phyloP scores from a whole-genome alignment of 2,113 vertebrate species.

The Phaethornis superciliosus region DNA sequence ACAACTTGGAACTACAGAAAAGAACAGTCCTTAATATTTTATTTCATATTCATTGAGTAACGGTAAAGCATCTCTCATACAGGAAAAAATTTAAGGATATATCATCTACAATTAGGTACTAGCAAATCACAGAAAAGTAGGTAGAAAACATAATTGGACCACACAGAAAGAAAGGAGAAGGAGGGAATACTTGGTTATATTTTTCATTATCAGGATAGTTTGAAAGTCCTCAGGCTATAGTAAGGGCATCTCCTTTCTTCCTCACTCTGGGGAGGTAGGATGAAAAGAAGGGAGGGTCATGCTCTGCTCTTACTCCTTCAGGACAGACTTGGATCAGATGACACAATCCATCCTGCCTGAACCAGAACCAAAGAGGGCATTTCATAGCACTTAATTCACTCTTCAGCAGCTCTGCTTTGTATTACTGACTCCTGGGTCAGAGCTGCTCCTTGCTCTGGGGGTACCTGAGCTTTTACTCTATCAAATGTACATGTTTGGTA shows the following conservation, averaged over 20 bases:
- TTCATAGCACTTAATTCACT: neutral
- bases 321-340: neutral
- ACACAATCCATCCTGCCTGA: neutral
- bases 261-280: neutral
- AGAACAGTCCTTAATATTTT: neutral
- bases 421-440: neutral
- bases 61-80: constrained; percentile 5
- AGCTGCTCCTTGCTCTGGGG: neutral
- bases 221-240: neutral
- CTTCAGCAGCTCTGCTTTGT: neutral
- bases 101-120: constrained; percentile 24
- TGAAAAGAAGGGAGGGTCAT: neutral
- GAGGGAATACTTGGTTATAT: neutral
- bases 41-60: constrained; percentile 2
- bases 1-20: neutral
- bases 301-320: neutral
- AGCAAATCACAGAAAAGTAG: constrained; percentile 9
- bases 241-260: neutral
- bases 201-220: neutral
- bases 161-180: neutral
- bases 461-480: neutral
- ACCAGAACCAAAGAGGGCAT: neutral
- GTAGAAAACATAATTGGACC: neutral
- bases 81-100: neutral
- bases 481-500: neutral